Evolutionary conservation across 2,888 invertebrate genomes (phyloP).

Genomic region (Galerucella pusilla): DNA sequence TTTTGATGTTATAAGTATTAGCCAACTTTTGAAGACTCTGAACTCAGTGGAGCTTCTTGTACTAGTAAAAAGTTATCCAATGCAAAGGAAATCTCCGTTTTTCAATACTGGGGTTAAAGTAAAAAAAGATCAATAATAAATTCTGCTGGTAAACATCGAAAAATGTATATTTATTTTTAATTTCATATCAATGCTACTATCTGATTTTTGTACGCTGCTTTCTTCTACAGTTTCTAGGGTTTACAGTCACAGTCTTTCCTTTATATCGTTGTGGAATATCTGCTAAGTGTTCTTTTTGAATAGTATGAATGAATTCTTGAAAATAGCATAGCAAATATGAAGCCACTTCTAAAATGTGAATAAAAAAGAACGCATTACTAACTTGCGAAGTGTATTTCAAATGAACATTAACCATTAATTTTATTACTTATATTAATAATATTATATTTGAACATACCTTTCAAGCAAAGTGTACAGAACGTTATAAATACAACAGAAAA

Average conservation of each 20-base stretch:
- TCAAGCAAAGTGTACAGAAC: constrained; percentile 52
- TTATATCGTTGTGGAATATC: background rate
- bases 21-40: no score
- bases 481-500: constrained; percentile 50
- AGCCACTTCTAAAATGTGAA: background rate
- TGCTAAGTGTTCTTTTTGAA: background rate
- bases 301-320: background rate
- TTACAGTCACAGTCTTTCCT: background rate
- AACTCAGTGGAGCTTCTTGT: no score
- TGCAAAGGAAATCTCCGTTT: no score
- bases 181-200: background rate
- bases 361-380: background rate
- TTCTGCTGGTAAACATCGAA: no score
- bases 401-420: no score
- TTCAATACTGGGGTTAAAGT: no score
- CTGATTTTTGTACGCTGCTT: background rate
- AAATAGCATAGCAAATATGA: background rate
- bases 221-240: background rate
- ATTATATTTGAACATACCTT: constrained; percentile 45
- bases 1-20: no score
- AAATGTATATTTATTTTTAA: no score
- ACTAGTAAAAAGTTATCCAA: no score
- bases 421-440: background rate
- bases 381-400: no score
- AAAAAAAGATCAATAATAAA: no score